Evolutionary conservation across 1,140 invertebrate species (phyloP).

Genomic region (Trinorchestia longiramus): DNA sequence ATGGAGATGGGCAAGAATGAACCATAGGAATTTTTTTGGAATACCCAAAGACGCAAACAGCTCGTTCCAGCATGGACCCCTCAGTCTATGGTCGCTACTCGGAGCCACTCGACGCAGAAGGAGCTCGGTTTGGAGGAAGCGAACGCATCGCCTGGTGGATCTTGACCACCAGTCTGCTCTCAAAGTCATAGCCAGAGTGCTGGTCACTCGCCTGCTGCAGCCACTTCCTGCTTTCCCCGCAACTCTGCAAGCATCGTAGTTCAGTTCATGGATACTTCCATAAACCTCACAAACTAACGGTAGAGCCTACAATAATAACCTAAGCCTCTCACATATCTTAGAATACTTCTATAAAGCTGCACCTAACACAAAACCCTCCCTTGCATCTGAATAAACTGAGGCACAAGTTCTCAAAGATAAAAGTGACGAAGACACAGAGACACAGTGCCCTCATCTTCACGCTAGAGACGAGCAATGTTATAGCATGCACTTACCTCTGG

Average conservation of each 20-base stretch:
- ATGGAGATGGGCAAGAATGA: too few relatives aligned
- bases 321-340: neutral
- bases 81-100: neutral
- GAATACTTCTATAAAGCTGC: neutral
- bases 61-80: neutral
- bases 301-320: neutral
- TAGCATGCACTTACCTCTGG: conserved; percentile 5
- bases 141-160: conserved; percentile 24
- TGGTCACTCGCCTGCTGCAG: conserved; percentile 16
- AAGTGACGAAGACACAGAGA: neutral
- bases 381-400: neutral
- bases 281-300: neutral
- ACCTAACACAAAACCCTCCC: too few relatives aligned
- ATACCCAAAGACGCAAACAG: neutral
- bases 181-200: conserved; percentile 29
- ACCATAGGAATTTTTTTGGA: too few relatives aligned
- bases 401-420: neutral
- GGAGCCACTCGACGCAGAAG: neutral
- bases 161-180: conserved; percentile 33
- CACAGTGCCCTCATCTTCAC: neutral
- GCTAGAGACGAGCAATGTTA: too few relatives aligned
- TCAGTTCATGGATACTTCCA: neutral
- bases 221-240: conserved; percentile 27
- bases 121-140: neutral
- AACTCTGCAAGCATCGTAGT: neutral